Evolutionary conservation across 2,888 invertebrate genomes (phyloP), one percentile per base, ranked within the genome.

Genomic region (Apoda limacodes): DNA sequence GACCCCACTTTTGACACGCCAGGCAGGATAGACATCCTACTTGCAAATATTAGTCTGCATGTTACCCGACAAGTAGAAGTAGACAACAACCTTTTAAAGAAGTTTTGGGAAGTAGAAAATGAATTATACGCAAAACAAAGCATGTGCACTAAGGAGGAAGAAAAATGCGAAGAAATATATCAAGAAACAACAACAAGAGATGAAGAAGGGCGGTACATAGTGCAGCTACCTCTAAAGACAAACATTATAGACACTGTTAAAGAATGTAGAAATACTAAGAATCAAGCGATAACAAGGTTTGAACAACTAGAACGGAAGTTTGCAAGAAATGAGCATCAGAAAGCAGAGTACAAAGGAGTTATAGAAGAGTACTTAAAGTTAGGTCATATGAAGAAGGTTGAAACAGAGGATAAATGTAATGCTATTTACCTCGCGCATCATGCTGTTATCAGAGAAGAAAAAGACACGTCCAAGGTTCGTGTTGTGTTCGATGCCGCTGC

Each of bases 401-500:
- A 26, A 17, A 9, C 25, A 5, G 12, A 22, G n/a, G 19, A 31
- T n/a, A 25, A 31, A 11, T 9, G 29, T 10, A 30, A 28, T 12
- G 10, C 35, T 11, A 27, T 41, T 1, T 45, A 43, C 25, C 23
- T 49, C 28, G 43, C 49, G 9, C 50, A 50, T 21, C 45, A 43
- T 15, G 37, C 46, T 1, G 46, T 52, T 1, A 20, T 48, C 2
- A 38, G 40, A 13, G 34, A 42, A 6, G 45, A 45, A 22, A 45
- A 43, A 25, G 39, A 38, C 4, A 42, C 46, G 2, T 43, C 45
- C 2, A 42, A 46, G 26, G 26, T 44, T 5, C 34, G 51, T 3
- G 44, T 47, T 0, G 45, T 50, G 1, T 48, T 40, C 22, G 41
- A 49, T 30, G 46, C 42, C 1, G 46, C 47, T 2, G 34, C 39